Conservation (phyloP, 2,888 invertebrate genomes). For the Synergus gifuensis region DNA sequence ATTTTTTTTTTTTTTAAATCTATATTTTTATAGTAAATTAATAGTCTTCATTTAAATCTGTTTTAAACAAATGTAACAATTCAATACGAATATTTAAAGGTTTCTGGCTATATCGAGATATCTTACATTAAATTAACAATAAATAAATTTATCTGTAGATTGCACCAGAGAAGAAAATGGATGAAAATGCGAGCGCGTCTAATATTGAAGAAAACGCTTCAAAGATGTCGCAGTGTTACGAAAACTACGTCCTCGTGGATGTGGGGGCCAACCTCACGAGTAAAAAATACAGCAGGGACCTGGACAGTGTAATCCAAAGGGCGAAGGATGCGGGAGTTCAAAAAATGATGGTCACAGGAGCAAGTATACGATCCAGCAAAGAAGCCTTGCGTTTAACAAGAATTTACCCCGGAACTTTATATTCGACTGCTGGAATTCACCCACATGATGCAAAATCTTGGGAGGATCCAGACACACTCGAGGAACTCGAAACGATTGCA, state of each 20-base stretch:
- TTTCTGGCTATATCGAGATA: too few relatives aligned
- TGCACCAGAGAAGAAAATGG: constrained; percentile 64
- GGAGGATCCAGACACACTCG: constrained; percentile 80
- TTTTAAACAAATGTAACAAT: too few relatives aligned
- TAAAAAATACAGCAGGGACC: constrained; percentile 94
- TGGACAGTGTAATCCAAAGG: constrained; percentile 94
- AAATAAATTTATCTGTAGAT: constrained; percentile 61
- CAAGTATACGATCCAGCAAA: constrained; percentile 92
- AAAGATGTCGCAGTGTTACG: constrained; percentile 89
- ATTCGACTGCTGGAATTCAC: constrained; percentile 95
- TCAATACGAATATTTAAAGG: too few relatives aligned
- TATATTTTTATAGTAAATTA: too few relatives aligned
- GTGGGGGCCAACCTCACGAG: constrained; percentile 96
- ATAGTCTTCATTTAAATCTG: too few relatives aligned
- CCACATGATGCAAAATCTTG: constrained; percentile 97
- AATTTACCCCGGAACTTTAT: constrained; percentile 93
- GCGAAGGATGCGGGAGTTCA: constrained; percentile 96
- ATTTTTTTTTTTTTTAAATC: too few relatives aligned
- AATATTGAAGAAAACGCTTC: constrained; percentile 45
- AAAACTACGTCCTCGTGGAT: constrained; percentile 94
- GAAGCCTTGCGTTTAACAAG: constrained; percentile 93
- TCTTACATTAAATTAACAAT: not conserved
- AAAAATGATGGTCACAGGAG: constrained; percentile 96
- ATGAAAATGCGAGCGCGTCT: constrained; percentile 62
- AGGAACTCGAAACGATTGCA: constrained; percentile 86